These are phyloP conservation scores for Eidolon helvum DNA, from an alignment of 2,113 vertebrate species.

Conservation along the genomic window DNA sequence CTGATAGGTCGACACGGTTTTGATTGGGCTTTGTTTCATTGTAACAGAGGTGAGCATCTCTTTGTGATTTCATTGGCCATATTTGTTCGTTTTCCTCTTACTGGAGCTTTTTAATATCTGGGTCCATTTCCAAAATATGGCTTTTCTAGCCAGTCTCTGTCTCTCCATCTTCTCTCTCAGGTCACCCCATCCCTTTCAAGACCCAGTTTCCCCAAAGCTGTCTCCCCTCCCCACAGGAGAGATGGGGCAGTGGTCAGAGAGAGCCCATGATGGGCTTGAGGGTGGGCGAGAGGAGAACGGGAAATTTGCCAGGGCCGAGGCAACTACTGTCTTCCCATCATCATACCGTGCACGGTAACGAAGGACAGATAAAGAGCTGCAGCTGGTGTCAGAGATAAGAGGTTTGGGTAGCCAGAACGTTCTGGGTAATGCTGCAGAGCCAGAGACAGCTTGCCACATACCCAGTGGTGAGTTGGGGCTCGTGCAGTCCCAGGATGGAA, in stretches of 20 bases:
- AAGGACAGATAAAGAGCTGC: slow-evolving; percentile 42
- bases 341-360: rapidly evolving
- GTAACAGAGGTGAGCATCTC: neutral
- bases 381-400: slow-evolving; percentile 18
- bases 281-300: neutral
- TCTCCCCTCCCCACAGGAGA: neutral
- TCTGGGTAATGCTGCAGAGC: neutral
- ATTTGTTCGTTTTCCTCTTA: neutral
- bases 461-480: neutral
- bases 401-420: neutral
- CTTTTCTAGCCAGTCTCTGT: neutral
- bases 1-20: neutral
- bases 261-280: neutral
- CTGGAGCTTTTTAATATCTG: neutral
- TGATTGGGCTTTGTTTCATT: neutral
- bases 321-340: neutral
- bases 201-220: neutral
- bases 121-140: neutral
- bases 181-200: neutral
- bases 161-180: neutral
- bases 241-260: too few species aligned
- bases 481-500: rapidly evolving
- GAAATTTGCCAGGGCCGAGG: neutral
- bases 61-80: neutral
- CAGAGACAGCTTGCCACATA: rapidly evolving